Conservation (phyloP, 37 sponge, comb jelly and placozoan species). For the Axinella damicornis region DNA sequence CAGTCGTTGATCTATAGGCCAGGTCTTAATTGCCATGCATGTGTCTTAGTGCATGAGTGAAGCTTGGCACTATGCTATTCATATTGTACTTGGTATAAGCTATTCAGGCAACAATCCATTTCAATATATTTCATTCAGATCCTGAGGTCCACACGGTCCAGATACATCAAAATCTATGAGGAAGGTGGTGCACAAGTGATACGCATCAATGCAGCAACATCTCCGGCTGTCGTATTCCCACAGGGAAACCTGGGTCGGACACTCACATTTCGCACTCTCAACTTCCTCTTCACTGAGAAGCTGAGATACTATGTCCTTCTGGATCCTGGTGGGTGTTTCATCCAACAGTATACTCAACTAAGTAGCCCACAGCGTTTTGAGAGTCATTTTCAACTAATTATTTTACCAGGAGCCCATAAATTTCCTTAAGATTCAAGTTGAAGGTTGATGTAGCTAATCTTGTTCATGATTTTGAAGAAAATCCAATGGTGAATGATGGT, state of each 20-base stretch:
- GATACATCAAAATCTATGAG: conserved; percentile 9
- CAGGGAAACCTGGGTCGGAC: neutral
- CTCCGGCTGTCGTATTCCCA: neutral
- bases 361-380: too few species aligned
- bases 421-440: too few species aligned
- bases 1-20: too few species aligned
- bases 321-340: conserved; percentile 24
- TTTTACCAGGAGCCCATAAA: too few species aligned
- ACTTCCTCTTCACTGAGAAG: conserved; percentile 1
- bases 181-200: conserved; percentile 1
- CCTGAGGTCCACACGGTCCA: conserved; percentile 10
- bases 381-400: too few species aligned
- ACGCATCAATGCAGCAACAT: neutral
- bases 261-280: neutral
- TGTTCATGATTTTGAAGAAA: neutral
- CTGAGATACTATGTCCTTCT: conserved; percentile 12
- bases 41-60: too few species aligned
- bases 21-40: too few species aligned
- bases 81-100: too few species aligned
- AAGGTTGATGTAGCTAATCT: too few species aligned
- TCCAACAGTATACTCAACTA: too few species aligned
- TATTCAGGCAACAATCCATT: too few species aligned
- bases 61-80: too few species aligned
- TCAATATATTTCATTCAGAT: neutral
- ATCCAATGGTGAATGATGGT: neutral